Conservation (phyloP, 2,113 vertebrate species). For the Nibea coibor region DNA sequence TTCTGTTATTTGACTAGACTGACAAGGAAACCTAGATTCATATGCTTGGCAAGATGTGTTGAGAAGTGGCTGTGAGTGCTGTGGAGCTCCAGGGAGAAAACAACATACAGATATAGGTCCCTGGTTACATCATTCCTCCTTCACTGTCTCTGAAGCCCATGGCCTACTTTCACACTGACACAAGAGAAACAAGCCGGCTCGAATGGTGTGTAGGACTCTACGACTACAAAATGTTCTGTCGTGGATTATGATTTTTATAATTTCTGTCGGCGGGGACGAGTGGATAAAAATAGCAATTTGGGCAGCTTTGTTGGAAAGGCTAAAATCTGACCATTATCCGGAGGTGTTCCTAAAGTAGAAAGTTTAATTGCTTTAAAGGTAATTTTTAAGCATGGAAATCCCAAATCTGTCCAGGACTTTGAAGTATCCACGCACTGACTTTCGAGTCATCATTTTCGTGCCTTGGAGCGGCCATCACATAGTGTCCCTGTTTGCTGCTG, state of each 20-base stretch:
- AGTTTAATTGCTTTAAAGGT: conserved; percentile 55
- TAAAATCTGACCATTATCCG: conserved; percentile 43
- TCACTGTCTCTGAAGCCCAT: conserved; percentile 55
- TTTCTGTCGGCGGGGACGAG: conserved; percentile 28
- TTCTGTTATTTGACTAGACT: conserved; percentile 19
- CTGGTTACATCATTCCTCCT: conserved; percentile 67
- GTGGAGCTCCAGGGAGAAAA: conserved; percentile 44
- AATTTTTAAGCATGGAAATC: conserved; percentile 45
- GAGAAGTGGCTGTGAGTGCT: conserved; percentile 18
- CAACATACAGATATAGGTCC: conserved; percentile 58
- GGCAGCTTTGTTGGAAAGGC: conserved; percentile 17
- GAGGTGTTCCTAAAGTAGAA: conserved; percentile 49
- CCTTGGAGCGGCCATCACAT: conserved; percentile 33
- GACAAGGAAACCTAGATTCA: conserved; percentile 1
- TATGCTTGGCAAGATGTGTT: not conserved
- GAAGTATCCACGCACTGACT: conserved; percentile 50
- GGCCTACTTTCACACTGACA: conserved; percentile 67
- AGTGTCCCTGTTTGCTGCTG: conserved; percentile 37
- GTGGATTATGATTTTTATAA: conserved; percentile 33
- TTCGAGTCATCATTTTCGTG: conserved; percentile 33
- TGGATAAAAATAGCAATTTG: conserved; percentile 47
- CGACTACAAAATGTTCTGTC: conserved; percentile 4
- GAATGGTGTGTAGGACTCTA: conserved; percentile 8
- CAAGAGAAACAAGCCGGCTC: conserved; percentile 44
- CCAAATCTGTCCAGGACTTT: conserved; percentile 46